phyloP scores from a whole-genome alignment of 2,888 invertebrate species.

The Tuta absoluta region DNA sequence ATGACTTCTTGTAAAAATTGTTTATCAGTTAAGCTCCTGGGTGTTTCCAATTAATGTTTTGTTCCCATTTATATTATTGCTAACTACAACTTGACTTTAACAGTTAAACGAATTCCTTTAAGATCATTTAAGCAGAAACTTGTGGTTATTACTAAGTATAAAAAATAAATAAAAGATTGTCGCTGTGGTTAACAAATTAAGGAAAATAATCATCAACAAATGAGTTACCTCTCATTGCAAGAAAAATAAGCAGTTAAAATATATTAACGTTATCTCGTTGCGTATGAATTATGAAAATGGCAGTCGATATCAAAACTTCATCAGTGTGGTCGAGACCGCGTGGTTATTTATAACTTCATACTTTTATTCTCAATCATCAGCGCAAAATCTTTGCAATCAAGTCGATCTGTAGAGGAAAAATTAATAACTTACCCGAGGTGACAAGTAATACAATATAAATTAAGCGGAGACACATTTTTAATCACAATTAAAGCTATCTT shows the following conservation, averaged over 20 bases:
- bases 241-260: slow-evolving; percentile 15
- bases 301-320: slow-evolving; percentile 20
- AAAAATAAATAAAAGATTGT: not conserved
- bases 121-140: not conserved
- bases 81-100: not conserved
- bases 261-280: slow-evolving; percentile 4
- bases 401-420: slow-evolving; percentile 13
- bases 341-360: slow-evolving; percentile 16
- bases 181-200: not conserved
- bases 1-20: too few relatives aligned
- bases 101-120: not conserved
- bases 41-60: too few relatives aligned
- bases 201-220: not conserved
- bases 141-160: not conserved
- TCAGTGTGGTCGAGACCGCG: slow-evolving; percentile 12
- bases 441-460: slow-evolving; percentile 41
- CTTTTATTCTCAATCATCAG: slow-evolving; percentile 12
- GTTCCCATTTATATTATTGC: too few relatives aligned
- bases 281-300: slow-evolving; percentile 15
- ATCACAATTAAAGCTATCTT: slow-evolving; percentile 26
- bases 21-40: too few relatives aligned
- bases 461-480: slow-evolving; percentile 42
- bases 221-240: not conserved
- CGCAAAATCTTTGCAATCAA: slow-evolving; percentile 19
- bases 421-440: slow-evolving; percentile 43